Percentiles rank a stretch among this genome's conserved stretches.
phyloP scores from a whole-genome alignment of 2,888 invertebrate species.

The Tholera decimalis region DNA sequence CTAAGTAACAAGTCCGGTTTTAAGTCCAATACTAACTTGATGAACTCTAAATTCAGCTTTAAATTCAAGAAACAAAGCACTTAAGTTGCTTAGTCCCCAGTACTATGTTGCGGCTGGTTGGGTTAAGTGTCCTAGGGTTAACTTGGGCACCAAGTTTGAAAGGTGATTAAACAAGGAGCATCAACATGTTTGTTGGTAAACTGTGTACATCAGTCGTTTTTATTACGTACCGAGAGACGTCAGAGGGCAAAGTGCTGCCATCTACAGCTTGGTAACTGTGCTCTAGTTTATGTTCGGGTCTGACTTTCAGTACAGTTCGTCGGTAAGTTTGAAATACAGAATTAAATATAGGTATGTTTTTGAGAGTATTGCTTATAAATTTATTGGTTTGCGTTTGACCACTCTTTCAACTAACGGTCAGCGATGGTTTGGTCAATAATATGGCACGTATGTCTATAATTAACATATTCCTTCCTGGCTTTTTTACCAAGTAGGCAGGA shows the following conservation, averaged over 20 bases:
- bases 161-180: conserved; percentile 67
- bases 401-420: neutral
- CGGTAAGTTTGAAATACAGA: conserved; percentile 17
- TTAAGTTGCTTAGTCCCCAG: conserved; percentile 60
- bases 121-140: conserved; percentile 59
- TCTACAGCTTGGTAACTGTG: conserved; percentile 18
- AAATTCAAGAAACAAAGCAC: conserved; percentile 64
- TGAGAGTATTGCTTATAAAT: neutral
- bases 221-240: conserved; percentile 53
- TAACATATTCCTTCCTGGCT: too few relatives aligned
- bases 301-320: conserved; percentile 14
- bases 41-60: conserved; percentile 60
- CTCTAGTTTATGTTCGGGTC: conserved; percentile 34
- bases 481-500: too few relatives aligned
- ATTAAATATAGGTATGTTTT: conserved; percentile 1
- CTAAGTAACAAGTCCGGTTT: conserved; percentile 41
- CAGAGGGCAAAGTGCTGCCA: conserved; percentile 45
- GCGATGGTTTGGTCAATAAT: too few relatives aligned
- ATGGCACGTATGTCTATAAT: too few relatives aligned
- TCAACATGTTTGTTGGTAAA: conserved; percentile 61
- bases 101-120: conserved; percentile 62
- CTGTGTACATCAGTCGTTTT: conserved; percentile 60
- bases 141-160: conserved; percentile 59
- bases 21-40: conserved; percentile 54
- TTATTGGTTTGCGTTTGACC: neutral